A percentile compares a stretch with the other conserved stretches of the same genome.
Conservation (phyloP, 1,140 invertebrate species). For the Eumaeus atala region DNA sequence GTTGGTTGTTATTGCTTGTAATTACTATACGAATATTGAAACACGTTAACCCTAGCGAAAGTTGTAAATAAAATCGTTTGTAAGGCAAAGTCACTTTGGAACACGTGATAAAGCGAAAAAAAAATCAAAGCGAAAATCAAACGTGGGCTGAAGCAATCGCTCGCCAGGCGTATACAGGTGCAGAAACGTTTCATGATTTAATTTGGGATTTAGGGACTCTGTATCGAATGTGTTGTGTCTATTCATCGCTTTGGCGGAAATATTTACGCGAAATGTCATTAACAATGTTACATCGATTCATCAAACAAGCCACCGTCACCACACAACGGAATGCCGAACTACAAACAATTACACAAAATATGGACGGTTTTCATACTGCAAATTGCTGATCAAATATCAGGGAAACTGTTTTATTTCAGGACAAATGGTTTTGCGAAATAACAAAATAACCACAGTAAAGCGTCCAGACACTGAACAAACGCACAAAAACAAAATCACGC, state of each 20-base stretch:
- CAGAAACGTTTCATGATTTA: conserved; percentile 59
- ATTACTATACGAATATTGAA: too few relatives aligned
- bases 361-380: conserved; percentile 32
- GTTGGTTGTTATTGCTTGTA: too few relatives aligned
- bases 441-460: conserved; percentile 62
- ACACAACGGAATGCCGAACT: conserved; percentile 24
- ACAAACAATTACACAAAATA: conserved; percentile 36
- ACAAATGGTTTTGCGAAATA: conserved; percentile 57
- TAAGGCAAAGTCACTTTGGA: conserved; percentile 2
- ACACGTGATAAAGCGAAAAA: conserved; percentile 1
- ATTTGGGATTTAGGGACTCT: conserved; percentile 71
- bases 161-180: conserved; percentile 11
- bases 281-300: conserved; percentile 32
- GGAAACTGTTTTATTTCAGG: conserved; percentile 58
- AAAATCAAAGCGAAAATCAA: conserved; percentile 9
- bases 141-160: conserved; percentile 3
- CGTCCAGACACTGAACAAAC: conserved; percentile 65
- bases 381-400: conserved; percentile 52
- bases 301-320: conserved; percentile 26
- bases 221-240: conserved; percentile 68
- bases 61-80: too few relatives aligned
- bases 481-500: conserved; percentile 69
- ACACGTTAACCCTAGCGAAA: too few relatives aligned
- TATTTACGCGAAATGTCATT: conserved; percentile 36
- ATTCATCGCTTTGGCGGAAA: conserved; percentile 38